Conservation (phyloP, 2,888 invertebrate species). For the Plebejus anna region DNA sequence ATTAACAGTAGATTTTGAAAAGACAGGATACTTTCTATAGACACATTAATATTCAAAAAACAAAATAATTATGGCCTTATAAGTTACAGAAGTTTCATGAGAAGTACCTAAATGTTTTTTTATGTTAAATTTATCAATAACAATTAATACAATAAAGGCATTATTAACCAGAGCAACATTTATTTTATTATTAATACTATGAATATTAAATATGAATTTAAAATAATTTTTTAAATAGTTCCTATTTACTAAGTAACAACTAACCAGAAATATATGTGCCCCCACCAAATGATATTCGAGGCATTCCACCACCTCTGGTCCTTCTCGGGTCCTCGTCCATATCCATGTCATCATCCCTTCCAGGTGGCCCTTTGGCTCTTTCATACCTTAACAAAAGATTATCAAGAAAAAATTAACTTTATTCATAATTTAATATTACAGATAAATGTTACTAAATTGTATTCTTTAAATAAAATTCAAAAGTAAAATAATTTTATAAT, state of each 20-base stretch:
- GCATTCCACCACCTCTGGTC: slow-evolving; percentile 78
- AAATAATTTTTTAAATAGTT: no score
- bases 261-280: slow-evolving; percentile 70
- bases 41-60: no score
- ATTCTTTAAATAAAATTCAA: no score
- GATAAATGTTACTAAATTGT: neutral
- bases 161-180: no score
- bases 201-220: no score
- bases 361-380: slow-evolving; percentile 90
- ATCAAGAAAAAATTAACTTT: neutral
- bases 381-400: slow-evolving; percentile 84
- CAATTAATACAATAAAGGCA: no score
- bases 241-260: slow-evolving; percentile 31
- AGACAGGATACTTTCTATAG: no score
- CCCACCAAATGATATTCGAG: slow-evolving; percentile 64
- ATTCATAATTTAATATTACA: neutral
- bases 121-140: no score
- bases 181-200: no score
- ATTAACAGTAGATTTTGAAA: slow-evolving; percentile 27
- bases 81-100: no score
- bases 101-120: no score
- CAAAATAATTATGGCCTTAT: no score
- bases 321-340: slow-evolving; percentile 88
- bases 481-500: neutral
- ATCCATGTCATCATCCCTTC: slow-evolving; percentile 92